phyloP scores from a whole-genome alignment of 2,888 invertebrate genomes.

The Idaea biselata region DNA sequence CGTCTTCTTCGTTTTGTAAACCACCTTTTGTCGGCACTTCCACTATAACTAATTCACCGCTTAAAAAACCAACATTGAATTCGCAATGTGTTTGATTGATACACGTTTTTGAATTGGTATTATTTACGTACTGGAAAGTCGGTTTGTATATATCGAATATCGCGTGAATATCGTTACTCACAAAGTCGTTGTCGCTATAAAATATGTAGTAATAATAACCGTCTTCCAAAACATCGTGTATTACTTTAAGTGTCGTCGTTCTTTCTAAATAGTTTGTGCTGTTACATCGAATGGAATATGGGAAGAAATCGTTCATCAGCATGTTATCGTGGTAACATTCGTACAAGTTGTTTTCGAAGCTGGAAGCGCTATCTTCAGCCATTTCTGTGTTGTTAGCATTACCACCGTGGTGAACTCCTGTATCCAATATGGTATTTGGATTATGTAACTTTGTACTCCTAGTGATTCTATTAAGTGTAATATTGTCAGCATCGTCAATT shows the following conservation, averaged over 20 bases:
- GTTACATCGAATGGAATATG: conserved; percentile 84
- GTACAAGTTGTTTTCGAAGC: conserved; percentile 89
- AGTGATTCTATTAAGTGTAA: conserved; percentile 45
- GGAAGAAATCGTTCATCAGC: conserved; percentile 86
- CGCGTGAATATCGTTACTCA: conserved; percentile 89
- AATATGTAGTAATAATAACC: conserved; percentile 95
- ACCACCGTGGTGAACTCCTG: conserved; percentile 89
- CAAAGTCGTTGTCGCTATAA: conserved; percentile 91
- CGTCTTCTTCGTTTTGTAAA: conserved; percentile 87
- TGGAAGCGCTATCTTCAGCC: conserved; percentile 85
- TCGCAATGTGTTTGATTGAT: conserved; percentile 88
- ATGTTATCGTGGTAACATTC: conserved; percentile 89
- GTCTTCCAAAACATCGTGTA: conserved; percentile 86
- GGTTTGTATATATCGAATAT: conserved; percentile 92
- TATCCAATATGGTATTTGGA: conserved; percentile 82
- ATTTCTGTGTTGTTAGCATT: conserved; percentile 82
- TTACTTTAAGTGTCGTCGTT: conserved; percentile 83
- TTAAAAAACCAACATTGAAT: conserved; percentile 86
- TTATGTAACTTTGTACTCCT: conserved; percentile 56
- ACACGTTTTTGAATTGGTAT: conserved; percentile 84
- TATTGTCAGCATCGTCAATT: background rate
- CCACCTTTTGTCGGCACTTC: conserved; percentile 92
- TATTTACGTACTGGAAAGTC: conserved; percentile 88
- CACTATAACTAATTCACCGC: conserved; percentile 90
- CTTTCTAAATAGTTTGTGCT: conserved; percentile 85